These are phyloP conservation scores for Morinoia aosen DNA, from an alignment of 2,888 invertebrate species.

Conservation along the genomic window DNA sequence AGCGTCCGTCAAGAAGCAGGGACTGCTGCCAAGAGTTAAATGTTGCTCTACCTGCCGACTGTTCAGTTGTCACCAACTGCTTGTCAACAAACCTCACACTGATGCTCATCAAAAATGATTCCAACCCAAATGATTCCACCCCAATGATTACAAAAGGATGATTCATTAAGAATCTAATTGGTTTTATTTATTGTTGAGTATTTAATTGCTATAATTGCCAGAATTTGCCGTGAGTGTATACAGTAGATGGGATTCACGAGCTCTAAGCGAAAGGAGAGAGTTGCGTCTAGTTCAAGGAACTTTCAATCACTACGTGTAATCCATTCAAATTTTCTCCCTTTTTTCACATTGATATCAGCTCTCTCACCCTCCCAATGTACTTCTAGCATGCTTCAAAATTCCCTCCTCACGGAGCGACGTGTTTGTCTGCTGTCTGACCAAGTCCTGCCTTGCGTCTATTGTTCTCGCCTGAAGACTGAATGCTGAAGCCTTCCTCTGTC, in stretches of 20 bases:
- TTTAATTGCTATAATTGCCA: too few relatives aligned
- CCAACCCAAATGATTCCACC: too few relatives aligned
- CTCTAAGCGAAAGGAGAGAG: neutral
- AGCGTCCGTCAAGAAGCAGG: neutral
- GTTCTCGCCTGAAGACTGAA: neutral
- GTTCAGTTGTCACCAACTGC: neutral
- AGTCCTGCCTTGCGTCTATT: neutral
- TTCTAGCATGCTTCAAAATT: neutral
- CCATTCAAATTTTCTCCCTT: neutral
- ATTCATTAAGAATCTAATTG: too few relatives aligned
- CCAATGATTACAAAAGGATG: too few relatives aligned
- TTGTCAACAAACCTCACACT: neutral
- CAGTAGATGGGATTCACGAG: neutral
- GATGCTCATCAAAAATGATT: too few relatives aligned
- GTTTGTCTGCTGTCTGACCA: slow-evolving; percentile 6
- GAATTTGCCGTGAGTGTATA: too few relatives aligned
- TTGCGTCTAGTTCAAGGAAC: neutral
- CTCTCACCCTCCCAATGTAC: neutral
- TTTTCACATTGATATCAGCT: neutral
- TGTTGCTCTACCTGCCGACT: neutral
- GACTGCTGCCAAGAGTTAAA: neutral
- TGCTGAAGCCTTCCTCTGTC: slow-evolving; percentile 14
- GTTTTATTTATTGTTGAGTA: too few relatives aligned
- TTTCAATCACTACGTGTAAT: neutral
- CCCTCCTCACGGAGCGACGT: neutral